Evolutionary conservation across 2,888 invertebrate genomes (phyloP).

Genomic region (Tryphoninae sp.): DNA sequence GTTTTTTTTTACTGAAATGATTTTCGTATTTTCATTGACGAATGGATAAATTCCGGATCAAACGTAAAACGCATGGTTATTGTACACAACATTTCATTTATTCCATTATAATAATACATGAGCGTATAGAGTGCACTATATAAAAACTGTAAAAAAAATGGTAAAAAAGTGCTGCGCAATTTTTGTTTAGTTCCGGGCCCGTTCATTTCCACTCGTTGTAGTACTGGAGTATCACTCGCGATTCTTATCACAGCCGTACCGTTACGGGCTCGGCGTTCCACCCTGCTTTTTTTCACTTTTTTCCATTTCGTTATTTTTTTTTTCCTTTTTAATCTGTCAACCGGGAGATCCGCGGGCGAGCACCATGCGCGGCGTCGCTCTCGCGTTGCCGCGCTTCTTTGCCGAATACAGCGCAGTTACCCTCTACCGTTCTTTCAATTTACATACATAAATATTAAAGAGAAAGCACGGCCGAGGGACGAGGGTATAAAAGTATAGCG

Average conservation of each 20-base stretch:
- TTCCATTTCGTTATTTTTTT: slow-evolving; percentile 10
- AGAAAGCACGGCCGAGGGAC: slow-evolving; percentile 55
- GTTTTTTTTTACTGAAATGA: background rate
- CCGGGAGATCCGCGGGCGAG: slow-evolving; percentile 40
- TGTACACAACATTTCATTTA: background rate
- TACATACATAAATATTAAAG: slow-evolving; percentile 68
- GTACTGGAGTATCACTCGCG: background rate
- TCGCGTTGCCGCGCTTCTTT: slow-evolving; percentile 46
- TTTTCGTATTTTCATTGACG: background rate
- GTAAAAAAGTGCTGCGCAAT: background rate
- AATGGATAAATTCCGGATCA: no score
- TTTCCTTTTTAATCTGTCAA: slow-evolving; percentile 30
- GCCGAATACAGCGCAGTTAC: slow-evolving; percentile 31
- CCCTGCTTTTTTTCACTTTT: slow-evolving; percentile 2
- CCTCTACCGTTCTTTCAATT: slow-evolving; percentile 63
- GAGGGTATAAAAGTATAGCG: slow-evolving; percentile 21
- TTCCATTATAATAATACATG: background rate
- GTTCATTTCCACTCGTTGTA: slow-evolving; percentile 16
- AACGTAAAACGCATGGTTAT: background rate
- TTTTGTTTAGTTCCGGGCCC: background rate
- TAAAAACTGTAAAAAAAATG: background rate
- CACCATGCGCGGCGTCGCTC: slow-evolving; percentile 19
- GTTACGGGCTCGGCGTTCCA: slow-evolving; percentile 45
- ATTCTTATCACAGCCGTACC: slow-evolving; percentile 31
- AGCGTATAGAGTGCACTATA: background rate